These are phyloP conservation scores for Siphamia tubifer DNA, from an alignment of 2,113 vertebrate species.

Conservation along the genomic window DNA sequence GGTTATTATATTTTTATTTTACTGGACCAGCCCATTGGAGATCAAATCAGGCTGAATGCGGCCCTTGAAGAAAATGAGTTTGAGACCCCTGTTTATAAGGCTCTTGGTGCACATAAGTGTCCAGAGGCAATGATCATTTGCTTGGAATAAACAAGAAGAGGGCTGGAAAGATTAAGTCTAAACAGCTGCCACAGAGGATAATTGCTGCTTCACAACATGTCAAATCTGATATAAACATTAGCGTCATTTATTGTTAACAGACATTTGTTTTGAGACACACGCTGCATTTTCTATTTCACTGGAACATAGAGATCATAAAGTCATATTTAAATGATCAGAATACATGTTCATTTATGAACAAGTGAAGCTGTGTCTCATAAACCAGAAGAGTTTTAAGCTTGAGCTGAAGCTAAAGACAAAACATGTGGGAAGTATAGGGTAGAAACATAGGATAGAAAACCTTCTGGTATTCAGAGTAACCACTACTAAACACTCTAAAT, in stretches of 20 bases:
- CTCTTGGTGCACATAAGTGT: background rate
- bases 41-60: too few species aligned
- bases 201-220: background rate
- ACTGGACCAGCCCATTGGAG: too few species aligned
- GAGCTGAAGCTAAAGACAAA: background rate
- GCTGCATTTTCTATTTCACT: too few species aligned
- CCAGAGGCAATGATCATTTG: background rate
- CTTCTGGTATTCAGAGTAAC: conserved; percentile 7
- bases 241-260: background rate
- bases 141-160: conserved; percentile 5
- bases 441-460: conserved; percentile 3
- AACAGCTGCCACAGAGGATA: background rate
- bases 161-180: background rate
- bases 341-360: too few species aligned
- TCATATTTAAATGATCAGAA: too few species aligned
- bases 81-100: too few species aligned
- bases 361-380: background rate
- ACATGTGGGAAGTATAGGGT: background rate
- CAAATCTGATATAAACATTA: background rate
- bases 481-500: background rate
- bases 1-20: too few species aligned
- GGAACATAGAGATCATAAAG: too few species aligned
- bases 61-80: too few species aligned
- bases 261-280: background rate
- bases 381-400: too few species aligned